Percentiles rank a stretch among this genome's conserved stretches.
Conservation (phyloP, 2,113 vertebrate genomes). For the Australoheros scitulus region DNA sequence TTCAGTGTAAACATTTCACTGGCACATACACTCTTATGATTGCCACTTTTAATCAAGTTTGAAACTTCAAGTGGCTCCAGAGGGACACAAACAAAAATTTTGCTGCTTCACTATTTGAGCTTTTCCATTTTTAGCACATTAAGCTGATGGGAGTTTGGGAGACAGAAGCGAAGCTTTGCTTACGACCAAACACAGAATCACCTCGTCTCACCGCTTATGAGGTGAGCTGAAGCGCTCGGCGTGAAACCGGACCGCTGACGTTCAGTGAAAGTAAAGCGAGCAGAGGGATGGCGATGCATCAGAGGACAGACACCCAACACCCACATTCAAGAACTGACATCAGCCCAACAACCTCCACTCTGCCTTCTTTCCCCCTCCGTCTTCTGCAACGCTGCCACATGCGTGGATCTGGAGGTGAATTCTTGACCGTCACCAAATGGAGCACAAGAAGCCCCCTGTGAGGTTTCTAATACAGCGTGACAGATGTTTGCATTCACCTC, state of each 20-base stretch:
- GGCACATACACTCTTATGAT: not conserved
- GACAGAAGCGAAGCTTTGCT: not conserved
- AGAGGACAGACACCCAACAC: not conserved
- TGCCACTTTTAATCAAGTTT: not conserved
- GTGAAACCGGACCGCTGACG: not conserved
- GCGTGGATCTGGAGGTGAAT: not conserved
- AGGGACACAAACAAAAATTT: not conserved
- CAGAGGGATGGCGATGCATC: not conserved
- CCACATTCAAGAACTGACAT: not conserved
- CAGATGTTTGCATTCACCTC: not conserved
- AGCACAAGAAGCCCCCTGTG: not conserved
- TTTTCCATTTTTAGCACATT: not conserved
- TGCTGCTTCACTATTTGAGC: not conserved
- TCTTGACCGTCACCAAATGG: not conserved
- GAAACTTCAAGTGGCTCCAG: not conserved
- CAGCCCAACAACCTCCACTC: not conserved
- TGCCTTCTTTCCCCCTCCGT: not conserved
- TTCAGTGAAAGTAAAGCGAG: not conserved
- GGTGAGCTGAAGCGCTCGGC: not conserved
- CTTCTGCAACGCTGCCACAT: not conserved
- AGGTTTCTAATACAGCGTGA: slow-evolving; percentile 9
- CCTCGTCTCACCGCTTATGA: no score
- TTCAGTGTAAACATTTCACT: no score
- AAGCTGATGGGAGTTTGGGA: not conserved
- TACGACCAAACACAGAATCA: not conserved